Base-by-base conservation (phyloP, 2,797 vertebrate genomes). In the Anableps anableps region DNA sequence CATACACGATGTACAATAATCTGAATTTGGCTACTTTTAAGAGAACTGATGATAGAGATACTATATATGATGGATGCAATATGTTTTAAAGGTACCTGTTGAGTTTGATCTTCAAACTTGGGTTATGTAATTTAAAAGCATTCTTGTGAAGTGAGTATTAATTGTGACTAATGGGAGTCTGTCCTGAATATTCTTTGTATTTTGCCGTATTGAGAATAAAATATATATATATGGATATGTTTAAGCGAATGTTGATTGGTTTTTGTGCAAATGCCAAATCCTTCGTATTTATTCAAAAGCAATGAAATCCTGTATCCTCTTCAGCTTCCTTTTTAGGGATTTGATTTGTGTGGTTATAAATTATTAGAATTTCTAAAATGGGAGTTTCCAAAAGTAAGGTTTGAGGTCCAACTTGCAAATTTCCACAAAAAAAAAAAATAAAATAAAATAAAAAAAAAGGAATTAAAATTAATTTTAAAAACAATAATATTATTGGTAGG, bases 171-270 rank as follows among this genome's bases (percentile, higher is more conserved):
- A 96, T 96, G 94, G 94, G 92, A 96, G 97, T 98, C 97, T 99
- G 97, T 99, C 97, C 97, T 97, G 95, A 97, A 97, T 97, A 97
- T 97, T 97, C 97, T 98, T 98, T 98, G 98, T 99, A 99, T 98
- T 99, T 96, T 99, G 97, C 98, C 95, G 97, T 99, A 99, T 98
- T 97, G 97, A 99, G 96, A 98, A 97, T 99, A 98, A 99, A 99
- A 97, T 97, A 97, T 95, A 70, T 60, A 60, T 70, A 98, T 98
- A 97, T 98, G 97, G 96, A 94, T 94, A 95, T 93, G 92, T 94
- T 95, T 93, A 91, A 91, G 64, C 4, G 74, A 38, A 45, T 75
- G 62, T 62, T 74, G 1, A 36, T 79, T 19, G 23, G 70, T 82
- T 85, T 29, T 26, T 87, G 80, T 58, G 38, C 38, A 70, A n/a